phyloP scores from a whole-genome alignment of 2,888 invertebrate species.

The Dryadula phaetusa region DNA sequence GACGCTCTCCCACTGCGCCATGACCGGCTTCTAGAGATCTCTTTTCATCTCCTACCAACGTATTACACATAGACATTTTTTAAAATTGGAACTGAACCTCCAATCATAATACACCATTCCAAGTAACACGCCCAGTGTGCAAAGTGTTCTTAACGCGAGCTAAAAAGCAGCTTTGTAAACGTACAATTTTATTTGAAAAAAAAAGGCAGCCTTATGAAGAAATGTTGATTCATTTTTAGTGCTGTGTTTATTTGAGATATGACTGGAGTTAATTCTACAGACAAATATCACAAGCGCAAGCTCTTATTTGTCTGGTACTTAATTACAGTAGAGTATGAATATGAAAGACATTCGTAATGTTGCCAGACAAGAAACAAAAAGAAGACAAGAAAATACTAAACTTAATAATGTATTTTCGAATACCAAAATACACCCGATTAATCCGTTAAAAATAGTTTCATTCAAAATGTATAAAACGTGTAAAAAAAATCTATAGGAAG shows the following conservation, averaged over 20 bases:
- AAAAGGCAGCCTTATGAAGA: background rate
- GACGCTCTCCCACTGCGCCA: no score
- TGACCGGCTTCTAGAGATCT: no score
- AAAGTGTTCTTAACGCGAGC: background rate
- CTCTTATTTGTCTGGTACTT: constrained; percentile 11
- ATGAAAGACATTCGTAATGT: background rate
- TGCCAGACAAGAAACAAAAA: no score
- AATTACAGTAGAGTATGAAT: background rate
- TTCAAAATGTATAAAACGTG: no score
- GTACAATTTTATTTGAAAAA: constrained; percentile 6
- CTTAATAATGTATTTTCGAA: no score
- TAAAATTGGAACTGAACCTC: background rate
- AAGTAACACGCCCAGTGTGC: background rate
- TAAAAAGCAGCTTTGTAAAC: background rate
- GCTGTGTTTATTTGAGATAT: constrained; percentile 12
- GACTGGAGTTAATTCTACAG: constrained; percentile 7
- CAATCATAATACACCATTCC: background rate
- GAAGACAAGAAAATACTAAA: no score
- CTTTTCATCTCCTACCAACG: no score
- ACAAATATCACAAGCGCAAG: constrained; percentile 5
- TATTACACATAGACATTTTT: background rate
- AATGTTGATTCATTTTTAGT: constrained; percentile 4
- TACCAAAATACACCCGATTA: no score
- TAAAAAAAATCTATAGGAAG: no score
- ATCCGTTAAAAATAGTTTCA: no score